phyloP scores from a whole-genome alignment of 2,113 vertebrate species.

The Entelurus aequoreus region DNA sequence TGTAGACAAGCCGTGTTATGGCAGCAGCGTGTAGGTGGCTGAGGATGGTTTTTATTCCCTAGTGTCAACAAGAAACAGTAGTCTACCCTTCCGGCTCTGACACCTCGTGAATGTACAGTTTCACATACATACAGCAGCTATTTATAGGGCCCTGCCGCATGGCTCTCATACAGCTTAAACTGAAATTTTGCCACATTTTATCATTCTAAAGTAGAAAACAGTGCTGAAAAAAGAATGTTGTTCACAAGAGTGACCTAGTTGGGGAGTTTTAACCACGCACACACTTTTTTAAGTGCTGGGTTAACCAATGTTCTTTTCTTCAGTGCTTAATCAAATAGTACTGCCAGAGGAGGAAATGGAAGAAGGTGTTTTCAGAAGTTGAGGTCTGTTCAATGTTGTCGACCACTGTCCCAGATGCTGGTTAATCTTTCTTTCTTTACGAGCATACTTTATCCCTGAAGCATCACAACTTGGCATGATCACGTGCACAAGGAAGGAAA shows the following conservation, averaged over 20 bases:
- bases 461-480: constrained; percentile 15
- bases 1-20: constrained; percentile 21
- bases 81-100: constrained; percentile 12
- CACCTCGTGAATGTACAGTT: constrained; percentile 33
- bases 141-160: constrained; percentile 33
- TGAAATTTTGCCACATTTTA: constrained; percentile 34
- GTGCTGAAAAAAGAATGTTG: not conserved
- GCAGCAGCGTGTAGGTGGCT: constrained; percentile 25
- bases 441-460: constrained; percentile 10
- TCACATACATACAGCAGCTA: constrained; percentile 34
- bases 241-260: not conserved
- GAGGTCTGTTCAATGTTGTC: constrained; percentile 11
- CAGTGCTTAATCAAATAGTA: not conserved
- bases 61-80: constrained; percentile 13
- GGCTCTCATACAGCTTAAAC: constrained; percentile 21
- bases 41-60: constrained; percentile 31
- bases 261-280: not conserved
- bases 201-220: constrained; percentile 3
- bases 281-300: not conserved
- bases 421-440: constrained; percentile 30
- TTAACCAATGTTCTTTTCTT: not conserved
- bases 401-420: constrained; percentile 15
- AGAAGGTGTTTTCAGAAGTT: not conserved
- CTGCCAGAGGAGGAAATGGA: not conserved
- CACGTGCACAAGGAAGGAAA: constrained; percentile 6